phyloP scores from a whole-genome alignment of 2,888 invertebrate species.

The Busseola fusca region DNA sequence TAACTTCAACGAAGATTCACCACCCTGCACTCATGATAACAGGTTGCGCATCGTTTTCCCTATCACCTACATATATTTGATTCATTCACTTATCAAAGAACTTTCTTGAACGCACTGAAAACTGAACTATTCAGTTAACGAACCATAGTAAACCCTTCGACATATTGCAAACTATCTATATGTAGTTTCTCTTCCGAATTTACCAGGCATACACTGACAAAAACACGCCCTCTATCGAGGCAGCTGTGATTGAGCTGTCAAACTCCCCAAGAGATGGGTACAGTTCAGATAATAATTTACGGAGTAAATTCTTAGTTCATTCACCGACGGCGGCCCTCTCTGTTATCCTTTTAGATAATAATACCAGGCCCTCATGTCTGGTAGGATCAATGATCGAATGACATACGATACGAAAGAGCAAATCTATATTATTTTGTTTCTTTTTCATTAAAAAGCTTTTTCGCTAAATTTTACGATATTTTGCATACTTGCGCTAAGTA shows the following conservation, averaged over 20 bases:
- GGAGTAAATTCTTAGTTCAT: constrained; percentile 43
- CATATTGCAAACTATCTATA: background rate
- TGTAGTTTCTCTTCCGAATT: background rate
- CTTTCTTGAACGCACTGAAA: background rate
- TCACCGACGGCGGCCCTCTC: constrained; percentile 41
- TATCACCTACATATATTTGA: background rate
- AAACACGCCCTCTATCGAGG: background rate
- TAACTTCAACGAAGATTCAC: too few relatives aligned
- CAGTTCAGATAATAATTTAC: constrained; percentile 45
- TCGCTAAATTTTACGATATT: background rate
- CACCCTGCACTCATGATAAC: too few relatives aligned
- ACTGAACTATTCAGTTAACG: background rate
- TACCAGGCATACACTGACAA: background rate
- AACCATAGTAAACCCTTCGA: background rate
- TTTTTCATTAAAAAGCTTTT: background rate
- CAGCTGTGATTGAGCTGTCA: constrained; percentile 47
- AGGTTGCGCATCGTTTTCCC: too few relatives aligned
- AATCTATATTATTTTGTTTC: background rate
- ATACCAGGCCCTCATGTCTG: constrained; percentile 19
- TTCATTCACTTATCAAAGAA: background rate
- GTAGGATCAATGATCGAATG: constrained; percentile 24
- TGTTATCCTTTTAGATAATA: constrained; percentile 26
- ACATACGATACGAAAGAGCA: constrained; percentile 1
- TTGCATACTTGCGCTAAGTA: background rate
- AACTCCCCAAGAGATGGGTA: constrained; percentile 30